Percentiles rank a stretch among this genome's conserved stretches.
These are phyloP conservation scores for Drosophila jambulina DNA, from an alignment of 1,140 invertebrate species.

Conservation along the genomic window DNA sequence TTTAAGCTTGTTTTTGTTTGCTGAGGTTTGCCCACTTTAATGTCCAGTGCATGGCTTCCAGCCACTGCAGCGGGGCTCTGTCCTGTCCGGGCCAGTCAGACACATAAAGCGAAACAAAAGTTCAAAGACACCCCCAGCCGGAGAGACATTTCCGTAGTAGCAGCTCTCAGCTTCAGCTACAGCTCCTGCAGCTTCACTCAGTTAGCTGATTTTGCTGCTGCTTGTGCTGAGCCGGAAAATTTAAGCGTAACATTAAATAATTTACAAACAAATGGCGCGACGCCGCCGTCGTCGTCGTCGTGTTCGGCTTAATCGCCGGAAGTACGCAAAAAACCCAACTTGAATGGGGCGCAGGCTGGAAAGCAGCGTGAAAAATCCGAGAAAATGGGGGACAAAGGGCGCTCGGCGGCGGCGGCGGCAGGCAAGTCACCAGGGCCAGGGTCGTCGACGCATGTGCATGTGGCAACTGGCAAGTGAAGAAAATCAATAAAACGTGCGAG, in stretches of 20 bases:
- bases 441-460: slow-evolving; percentile 79
- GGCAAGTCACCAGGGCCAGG: slow-evolving; percentile 47
- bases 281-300: slow-evolving; percentile 36
- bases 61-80: slow-evolving; percentile 2
- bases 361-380: slow-evolving; percentile 5
- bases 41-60: slow-evolving; percentile 22
- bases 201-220: slow-evolving; percentile 42
- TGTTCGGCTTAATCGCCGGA: slow-evolving; percentile 77
- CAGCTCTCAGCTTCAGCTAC: slow-evolving; percentile 4
- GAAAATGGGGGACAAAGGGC: background rate
- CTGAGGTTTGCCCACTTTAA: too few species aligned
- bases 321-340: slow-evolving; percentile 59
- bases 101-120: slow-evolving; percentile 70
- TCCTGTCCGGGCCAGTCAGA: slow-evolving; percentile 54
- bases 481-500: slow-evolving; percentile 83
- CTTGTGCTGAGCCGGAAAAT: slow-evolving; percentile 74
- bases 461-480: slow-evolving; percentile 59
- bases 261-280: slow-evolving; percentile 81
- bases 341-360: slow-evolving; percentile 32
- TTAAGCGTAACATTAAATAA: slow-evolving; percentile 83
- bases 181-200: slow-evolving; percentile 41
- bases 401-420: background rate
- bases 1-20: slow-evolving; percentile 9
- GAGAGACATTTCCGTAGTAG: slow-evolving; percentile 39
- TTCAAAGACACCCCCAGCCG: slow-evolving; percentile 63